phyloP scores from a whole-genome alignment of 2,113 vertebrate genomes.

The Aegithalos caudatus region DNA sequence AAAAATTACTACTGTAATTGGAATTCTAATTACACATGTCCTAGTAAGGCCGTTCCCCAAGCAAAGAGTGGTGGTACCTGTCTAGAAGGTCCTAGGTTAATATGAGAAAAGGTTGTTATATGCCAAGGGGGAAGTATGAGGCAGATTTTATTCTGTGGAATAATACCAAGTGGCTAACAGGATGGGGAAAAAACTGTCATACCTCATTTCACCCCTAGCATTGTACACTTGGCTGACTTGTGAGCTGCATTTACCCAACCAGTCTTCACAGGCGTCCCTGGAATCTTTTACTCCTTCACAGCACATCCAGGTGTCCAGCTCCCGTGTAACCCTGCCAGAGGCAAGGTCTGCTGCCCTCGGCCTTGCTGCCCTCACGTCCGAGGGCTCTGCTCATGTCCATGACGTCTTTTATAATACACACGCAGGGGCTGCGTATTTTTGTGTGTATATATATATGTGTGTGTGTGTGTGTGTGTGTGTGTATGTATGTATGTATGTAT shows the following conservation, averaged over 20 bases:
- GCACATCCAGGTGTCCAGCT: rapidly evolving
- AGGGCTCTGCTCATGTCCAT: background rate
- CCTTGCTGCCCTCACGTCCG: background rate
- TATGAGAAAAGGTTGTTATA: rapidly evolving
- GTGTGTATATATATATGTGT: no score
- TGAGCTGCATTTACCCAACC: rapidly evolving
- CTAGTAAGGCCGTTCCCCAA: background rate
- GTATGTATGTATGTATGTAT: no score
- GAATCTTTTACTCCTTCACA: background rate
- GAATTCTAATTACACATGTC: background rate
- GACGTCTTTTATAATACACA: background rate
- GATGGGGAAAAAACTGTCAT: rapidly evolving
- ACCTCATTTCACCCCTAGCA: background rate
- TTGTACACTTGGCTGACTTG: background rate
- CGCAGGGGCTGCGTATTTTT: rapidly evolving
- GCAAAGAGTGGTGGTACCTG: background rate
- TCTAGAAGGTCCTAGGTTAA: background rate
- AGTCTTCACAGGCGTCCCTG: rapidly evolving
- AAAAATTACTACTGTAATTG: background rate
- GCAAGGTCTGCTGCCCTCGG: background rate
- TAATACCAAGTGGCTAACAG: background rate
- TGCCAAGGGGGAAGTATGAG: rapidly evolving
- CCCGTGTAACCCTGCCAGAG: rapidly evolving
- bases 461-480: no score
- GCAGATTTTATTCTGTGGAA: background rate